Percentiles rank a stretch among this genome's conserved stretches.
Conservation (phyloP, 1,140 invertebrate species). For the Zaprionus ornatus region DNA sequence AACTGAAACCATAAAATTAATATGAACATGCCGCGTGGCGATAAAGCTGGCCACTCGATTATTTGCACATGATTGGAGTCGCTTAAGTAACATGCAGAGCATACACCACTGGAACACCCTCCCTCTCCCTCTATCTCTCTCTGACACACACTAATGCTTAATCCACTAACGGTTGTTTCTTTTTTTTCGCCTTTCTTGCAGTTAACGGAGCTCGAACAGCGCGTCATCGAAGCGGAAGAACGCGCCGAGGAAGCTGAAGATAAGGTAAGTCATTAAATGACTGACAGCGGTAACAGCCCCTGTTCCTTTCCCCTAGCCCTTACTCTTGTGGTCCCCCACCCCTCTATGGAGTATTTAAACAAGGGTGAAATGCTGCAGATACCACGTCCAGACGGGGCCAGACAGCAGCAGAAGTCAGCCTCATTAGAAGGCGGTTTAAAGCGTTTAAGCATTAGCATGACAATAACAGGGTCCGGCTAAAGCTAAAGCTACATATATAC, state of each 20-base stretch:
- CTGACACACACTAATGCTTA: neutral
- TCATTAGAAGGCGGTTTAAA: constrained; percentile 64
- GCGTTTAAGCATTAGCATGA: constrained; percentile 55
- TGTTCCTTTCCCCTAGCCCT: no score
- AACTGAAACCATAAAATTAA: constrained; percentile 23
- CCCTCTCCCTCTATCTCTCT: neutral
- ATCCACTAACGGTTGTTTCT: constrained; percentile 1
- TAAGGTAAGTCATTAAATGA: constrained; percentile 89
- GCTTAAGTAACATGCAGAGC: constrained; percentile 27
- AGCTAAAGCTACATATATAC: neutral
- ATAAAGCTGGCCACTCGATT: constrained; percentile 36
- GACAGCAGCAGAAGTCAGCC: constrained; percentile 13
- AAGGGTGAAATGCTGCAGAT: constrained; percentile 29
- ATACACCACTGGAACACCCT: neutral
- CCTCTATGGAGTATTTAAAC: constrained; percentile 39
- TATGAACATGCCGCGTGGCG: constrained; percentile 22
- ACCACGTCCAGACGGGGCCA: constrained; percentile 14
- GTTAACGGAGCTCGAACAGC: constrained; percentile 95
- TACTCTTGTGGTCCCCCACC: no score
- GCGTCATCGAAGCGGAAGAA: constrained; percentile 94
- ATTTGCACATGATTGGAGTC: constrained; percentile 55
- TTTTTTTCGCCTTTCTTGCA: constrained; percentile 87
- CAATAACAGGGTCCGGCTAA: constrained; percentile 19
- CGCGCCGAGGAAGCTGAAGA: constrained; percentile 95
- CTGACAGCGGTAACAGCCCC: constrained; percentile 22